Evolutionary conservation across 2,113 vertebrate species (phyloP), one percentile per base, ranked within the genome.

Genomic region (Danio rerio): DNA sequence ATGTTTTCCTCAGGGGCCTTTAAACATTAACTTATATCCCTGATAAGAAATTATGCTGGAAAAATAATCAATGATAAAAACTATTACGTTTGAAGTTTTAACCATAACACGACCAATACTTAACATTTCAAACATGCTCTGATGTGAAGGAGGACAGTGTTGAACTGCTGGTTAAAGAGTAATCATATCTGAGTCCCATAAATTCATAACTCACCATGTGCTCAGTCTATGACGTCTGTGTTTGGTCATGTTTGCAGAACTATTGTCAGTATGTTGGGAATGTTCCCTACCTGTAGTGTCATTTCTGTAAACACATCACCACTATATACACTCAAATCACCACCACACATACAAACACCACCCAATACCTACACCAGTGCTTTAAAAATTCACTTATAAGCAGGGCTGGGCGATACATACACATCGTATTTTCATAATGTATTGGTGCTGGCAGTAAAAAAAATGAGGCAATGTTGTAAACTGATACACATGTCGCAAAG

Each of bases 71-170:
- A 18, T 40, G 45, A 10, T 16, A 45, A 21, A 52, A 71, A 5
- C 49, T 68, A 68, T 47, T 47, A 18, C 45, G 43, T 69, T 47
- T 3, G 6, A n/a, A 11, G 40, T 15, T 55, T 50, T 49, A 6
- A 40, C 78, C 13, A 73, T n/a, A 13, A 83, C 47, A 59, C 52
- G 61, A 68, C 20, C 12, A 69, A 58, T 18, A 69, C 18, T 43
- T 70, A 43, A 68, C 65, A 56, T 80, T 80, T 69, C 18, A 70
- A 59, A 75, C 61, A 52, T 62, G 68, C 45, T 72, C 52, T 74
- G 71, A 56, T 59, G 73, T 75, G 55, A 20, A 59, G 47, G 20
- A 75, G 10, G 59, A 75, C 45, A 77, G 74, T 77, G 74, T 77
- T 61, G 12, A 63, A 50, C 58, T 49, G 42, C 4, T 49, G 73